phyloP scores from a whole-genome alignment of 2,113 vertebrate genomes.

The Paramormyrops kingsleyae region DNA sequence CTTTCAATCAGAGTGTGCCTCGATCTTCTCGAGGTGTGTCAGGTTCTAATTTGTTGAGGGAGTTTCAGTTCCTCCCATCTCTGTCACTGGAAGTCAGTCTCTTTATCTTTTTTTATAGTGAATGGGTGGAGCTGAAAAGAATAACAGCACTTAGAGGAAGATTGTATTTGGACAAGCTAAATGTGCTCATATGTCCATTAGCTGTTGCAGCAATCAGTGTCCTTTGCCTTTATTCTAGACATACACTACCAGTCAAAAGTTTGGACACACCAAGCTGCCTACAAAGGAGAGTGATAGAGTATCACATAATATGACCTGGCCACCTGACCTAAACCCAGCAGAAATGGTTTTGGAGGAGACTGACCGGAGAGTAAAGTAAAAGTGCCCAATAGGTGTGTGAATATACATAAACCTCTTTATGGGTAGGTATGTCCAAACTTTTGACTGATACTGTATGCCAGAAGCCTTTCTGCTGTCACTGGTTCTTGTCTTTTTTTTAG shows the following conservation, averaged over 20 bases:
- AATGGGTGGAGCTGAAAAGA: neutral
- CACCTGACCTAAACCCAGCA: neutral
- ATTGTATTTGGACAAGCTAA: neutral
- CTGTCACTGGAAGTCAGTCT: neutral
- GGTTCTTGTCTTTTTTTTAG: neutral
- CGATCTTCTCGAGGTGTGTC: neutral
- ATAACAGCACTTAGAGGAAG: neutral
- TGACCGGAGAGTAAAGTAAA: neutral
- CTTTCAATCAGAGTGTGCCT: neutral
- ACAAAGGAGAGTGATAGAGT: neutral
- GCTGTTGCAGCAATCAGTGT: neutral
- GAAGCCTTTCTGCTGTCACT: neutral
- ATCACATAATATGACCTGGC: neutral
- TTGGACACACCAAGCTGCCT: neutral
- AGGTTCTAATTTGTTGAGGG: neutral
- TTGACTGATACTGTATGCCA: neutral
- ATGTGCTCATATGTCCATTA: neutral
- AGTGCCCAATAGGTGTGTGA: neutral
- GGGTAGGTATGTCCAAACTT: neutral
- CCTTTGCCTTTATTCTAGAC: neutral
- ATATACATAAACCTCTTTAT: neutral
- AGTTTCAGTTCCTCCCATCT: neutral
- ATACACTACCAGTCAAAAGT: neutral
- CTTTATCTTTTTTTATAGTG: neutral
- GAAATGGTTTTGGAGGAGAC: neutral